Base-by-base conservation (phyloP, 2,888 invertebrate species). In the Plagodis pulveraria region DNA sequence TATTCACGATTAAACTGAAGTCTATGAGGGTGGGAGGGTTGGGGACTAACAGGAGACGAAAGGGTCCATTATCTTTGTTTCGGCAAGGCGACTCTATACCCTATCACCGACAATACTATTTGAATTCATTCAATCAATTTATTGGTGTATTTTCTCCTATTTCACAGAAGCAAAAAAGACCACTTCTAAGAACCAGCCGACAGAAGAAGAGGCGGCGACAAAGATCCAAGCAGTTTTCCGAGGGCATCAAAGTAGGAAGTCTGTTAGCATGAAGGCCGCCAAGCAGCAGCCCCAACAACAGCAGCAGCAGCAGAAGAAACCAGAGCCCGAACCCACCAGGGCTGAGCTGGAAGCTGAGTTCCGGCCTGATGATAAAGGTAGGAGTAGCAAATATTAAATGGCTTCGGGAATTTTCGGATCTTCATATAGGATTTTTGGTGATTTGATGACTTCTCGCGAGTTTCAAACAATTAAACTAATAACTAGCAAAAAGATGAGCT, bases 151-250 rank as follows among this genome's bases (percentile, higher is more conserved):
- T 8, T 22, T n/a, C 43, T 12, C 44, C 12, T 58, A 48, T 35
- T 47, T 36, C 42, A 46, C 78, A 83, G 84, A 83, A 76, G 78
- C 79, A 56, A 77, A 82, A 62, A 69, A 81, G 55, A 34, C 42
- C 7, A 46, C 67, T n/a, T 76, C 80, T 58, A 67, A 80, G 41
- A 61, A 40, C 45, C 74, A 72, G 50, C 73, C 77, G 52, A 76
- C 86, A 63, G 93, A 93, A 71, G 94, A 94, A 64, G 91, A 94
- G 67, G 98, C 98, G 68, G 97, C 97, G 66, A 96, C 96, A 51
- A 97, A 96, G 93, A 98, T 98, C 90, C 98, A 98, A 85, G 97
- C 98, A 77, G 97, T 94, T 72, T 97, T 97, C 87, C 94, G 97
- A 75, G 97, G 97, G 56, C 97, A 97, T 84, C 94, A 95, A 93